Conservation (phyloP, 2,113 vertebrate genomes). For the Irena cyanogastra region DNA sequence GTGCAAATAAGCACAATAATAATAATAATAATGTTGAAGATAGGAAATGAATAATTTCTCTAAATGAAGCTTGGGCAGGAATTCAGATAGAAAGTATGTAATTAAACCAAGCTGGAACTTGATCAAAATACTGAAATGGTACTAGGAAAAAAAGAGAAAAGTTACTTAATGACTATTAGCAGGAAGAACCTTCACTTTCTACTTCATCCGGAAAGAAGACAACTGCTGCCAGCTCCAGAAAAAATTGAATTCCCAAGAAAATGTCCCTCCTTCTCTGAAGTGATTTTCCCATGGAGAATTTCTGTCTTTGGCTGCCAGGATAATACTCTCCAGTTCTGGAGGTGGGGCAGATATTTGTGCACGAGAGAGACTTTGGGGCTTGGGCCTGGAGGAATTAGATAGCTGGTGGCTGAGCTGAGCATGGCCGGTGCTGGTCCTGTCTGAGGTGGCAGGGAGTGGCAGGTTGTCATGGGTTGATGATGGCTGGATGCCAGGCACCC, state of each 20-base stretch:
- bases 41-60: slow-evolving; percentile 61
- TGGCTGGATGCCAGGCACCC: neutral
- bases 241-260: neutral
- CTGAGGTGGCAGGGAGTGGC: neutral
- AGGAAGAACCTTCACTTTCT: slow-evolving; percentile 10
- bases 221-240: neutral
- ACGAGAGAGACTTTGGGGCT: neutral
- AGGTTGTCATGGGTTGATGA: neutral
- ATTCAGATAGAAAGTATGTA: slow-evolving; percentile 54
- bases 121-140: slow-evolving; percentile 53
- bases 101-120: slow-evolving; percentile 55
- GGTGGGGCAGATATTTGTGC: neutral
- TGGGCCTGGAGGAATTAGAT: neutral
- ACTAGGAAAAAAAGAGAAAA: neutral
- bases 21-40: slow-evolving; percentile 35
- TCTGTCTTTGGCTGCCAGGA: neutral
- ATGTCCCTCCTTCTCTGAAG: neutral
- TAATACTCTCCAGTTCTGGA: neutral
- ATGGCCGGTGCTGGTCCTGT: neutral
- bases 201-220: neutral
- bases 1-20: slow-evolving; percentile 54
- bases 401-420: neutral
- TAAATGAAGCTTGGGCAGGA: slow-evolving; percentile 59
- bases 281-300: neutral
- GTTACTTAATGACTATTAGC: slow-evolving; percentile 5